A percentile compares a stretch with the other conserved stretches of the same genome.
Conservation (phyloP, 2,113 vertebrate genomes). For the Herpetotheres cachinnans region DNA sequence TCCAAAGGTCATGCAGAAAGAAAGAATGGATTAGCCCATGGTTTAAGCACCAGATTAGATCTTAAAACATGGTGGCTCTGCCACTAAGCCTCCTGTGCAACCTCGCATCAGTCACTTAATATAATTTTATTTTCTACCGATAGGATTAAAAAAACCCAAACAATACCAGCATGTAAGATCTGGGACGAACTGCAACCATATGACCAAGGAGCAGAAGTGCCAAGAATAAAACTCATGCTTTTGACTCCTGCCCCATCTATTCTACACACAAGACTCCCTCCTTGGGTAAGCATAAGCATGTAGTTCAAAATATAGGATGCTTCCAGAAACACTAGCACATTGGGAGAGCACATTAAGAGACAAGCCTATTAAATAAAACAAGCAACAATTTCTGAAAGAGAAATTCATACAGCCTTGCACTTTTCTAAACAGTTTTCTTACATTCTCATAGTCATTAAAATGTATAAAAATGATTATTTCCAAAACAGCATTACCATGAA, state of each 20-base stretch:
- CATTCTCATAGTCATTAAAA: conserved; percentile 61
- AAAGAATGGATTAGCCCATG: background rate
- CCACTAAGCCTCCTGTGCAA: background rate
- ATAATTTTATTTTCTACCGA: background rate
- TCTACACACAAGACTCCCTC: background rate
- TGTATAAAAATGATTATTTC: conserved; percentile 72
- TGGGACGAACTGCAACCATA: background rate
- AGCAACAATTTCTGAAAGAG: background rate
- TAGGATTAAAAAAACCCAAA: background rate
- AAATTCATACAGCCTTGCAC: background rate
- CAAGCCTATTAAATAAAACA: conserved; percentile 4
- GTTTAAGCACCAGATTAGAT: background rate
- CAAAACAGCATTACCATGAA: conserved; percentile 66
- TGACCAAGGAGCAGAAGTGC: background rate
- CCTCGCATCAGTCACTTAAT: background rate
- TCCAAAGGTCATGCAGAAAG: background rate
- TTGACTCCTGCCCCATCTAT: background rate
- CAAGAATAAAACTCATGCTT: background rate
- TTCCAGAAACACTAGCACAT: background rate
- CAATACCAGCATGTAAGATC: background rate
- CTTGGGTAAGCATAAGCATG: background rate
- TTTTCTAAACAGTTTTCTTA: conserved; percentile 47
- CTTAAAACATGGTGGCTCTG: background rate
- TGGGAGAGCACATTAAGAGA: background rate
- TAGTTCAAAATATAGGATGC: background rate